phyloP scores from a whole-genome alignment of 2,797 vertebrate genomes.

The Petrocephalus sullivani region DNA sequence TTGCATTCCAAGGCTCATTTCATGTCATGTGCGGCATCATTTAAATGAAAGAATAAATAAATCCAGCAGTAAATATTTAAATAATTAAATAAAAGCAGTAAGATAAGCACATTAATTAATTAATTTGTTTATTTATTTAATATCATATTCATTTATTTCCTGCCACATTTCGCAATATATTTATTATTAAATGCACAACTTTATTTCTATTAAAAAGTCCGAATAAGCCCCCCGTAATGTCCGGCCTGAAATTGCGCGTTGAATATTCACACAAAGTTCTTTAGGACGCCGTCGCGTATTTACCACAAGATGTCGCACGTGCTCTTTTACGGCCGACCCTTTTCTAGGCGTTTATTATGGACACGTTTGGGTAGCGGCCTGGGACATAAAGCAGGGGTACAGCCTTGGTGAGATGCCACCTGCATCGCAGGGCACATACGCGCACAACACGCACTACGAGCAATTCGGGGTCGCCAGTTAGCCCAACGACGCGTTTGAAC shows the following conservation, averaged over 20 bases:
- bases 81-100: too few species aligned
- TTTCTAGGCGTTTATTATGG: neutral
- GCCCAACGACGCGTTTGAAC: neutral
- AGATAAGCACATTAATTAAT: too few species aligned
- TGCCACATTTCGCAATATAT: too few species aligned
- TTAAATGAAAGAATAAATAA: too few species aligned
- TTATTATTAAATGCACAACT: too few species aligned
- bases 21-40: too few species aligned
- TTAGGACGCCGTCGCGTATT: neutral
- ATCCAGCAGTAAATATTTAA: too few species aligned
- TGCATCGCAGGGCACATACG: neutral
- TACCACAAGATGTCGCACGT: slow-evolving; percentile 12
- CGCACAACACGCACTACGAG: neutral
- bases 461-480: neutral
- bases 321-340: neutral
- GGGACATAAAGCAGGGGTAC: neutral
- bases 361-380: too few species aligned
- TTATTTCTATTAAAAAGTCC: too few species aligned
- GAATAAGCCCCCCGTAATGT: neutral
- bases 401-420: neutral
- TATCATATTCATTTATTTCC: too few species aligned
- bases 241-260: neutral
- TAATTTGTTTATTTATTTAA: too few species aligned
- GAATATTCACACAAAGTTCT: neutral
- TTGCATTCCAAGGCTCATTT: too few species aligned